Evolutionary conservation across 92 coral and sea anemone genomes (phyloP), one percentile per base, ranked within the genome.

Genomic region (Porites divaricata): DNA sequence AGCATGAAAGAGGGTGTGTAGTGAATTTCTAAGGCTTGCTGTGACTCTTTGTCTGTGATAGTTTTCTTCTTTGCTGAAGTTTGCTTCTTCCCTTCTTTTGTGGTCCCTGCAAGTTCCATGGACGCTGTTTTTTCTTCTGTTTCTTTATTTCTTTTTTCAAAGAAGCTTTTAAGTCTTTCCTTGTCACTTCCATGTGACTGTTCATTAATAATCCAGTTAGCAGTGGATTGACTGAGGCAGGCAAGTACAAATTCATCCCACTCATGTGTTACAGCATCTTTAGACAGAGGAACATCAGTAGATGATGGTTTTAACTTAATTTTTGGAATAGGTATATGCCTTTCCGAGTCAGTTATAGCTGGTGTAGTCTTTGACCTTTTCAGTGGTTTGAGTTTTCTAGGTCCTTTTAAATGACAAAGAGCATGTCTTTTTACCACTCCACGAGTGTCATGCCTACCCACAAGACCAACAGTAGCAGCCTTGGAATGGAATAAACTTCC

Each of bases 231-330:
- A 72, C 99, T 96, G 5, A 96, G 81, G 57, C 91, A 92, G 21
- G 93, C 92, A 72, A 96, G 88, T 9, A 92, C 93, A 91, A 88
- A 93, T 25, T 96, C 99, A 88, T 97, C 99, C 99, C 99, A 97
- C 25, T 95, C 95, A 73, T 88, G 85, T 26, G 54, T 77, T 7
- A 89, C 77, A 9, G 80, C 48, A 50, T 28, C 88, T 63, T 81
- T 72, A 8, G 75, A 26, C 66, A 79, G 72, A 61, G 87, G 54
- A 14, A 56, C 64, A 4, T 88, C 90, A 26, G 84, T 76, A 21
- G 85, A 65, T 24, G 86, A 82, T 11, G 72, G 70, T 19, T 72
- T n/a, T 24, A 74, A 66, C 54, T 71, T 72, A 51, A 54, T 41
- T 70, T 76, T 83, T 48, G 85, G 45, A 45, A 67, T 59, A 52